These are phyloP conservation scores for Geotrypetes seraphini DNA, from an alignment of 2,797 vertebrate genomes.

Conservation along the genomic window DNA sequence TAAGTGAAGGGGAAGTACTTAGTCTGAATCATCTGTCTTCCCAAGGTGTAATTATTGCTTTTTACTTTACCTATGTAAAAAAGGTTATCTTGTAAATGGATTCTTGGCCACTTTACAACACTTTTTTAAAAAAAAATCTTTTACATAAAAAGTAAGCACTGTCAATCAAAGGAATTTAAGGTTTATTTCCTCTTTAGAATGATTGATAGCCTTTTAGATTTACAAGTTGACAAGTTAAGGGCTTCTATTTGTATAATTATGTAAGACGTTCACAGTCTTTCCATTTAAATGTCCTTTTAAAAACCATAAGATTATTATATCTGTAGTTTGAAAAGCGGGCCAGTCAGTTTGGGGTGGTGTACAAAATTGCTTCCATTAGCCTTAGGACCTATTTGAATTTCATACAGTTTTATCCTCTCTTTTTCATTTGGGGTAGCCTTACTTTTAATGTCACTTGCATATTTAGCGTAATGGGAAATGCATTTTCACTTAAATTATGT, in stretches of 20 bases:
- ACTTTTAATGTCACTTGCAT: slow-evolving; percentile 60
- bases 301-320: slow-evolving; percentile 68
- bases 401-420: slow-evolving; percentile 47
- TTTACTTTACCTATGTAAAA: slow-evolving; percentile 70
- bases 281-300: slow-evolving; percentile 79
- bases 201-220: slow-evolving; percentile 81
- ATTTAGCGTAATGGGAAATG: slow-evolving; percentile 59
- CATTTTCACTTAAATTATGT: slow-evolving; percentile 48
- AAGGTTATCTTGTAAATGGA: slow-evolving; percentile 70
- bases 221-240: slow-evolving; percentile 82
- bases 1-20: slow-evolving; percentile 62
- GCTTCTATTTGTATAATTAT: slow-evolving; percentile 78
- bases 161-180: slow-evolving; percentile 74
- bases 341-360: slow-evolving; percentile 68
- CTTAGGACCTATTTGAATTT: slow-evolving; percentile 70
- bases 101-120: slow-evolving; percentile 63
- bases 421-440: slow-evolving; percentile 55
- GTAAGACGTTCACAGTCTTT: slow-evolving; percentile 72
- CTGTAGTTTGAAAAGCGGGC: slow-evolving; percentile 67
- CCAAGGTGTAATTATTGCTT: slow-evolving; percentile 68
- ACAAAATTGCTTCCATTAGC: slow-evolving; percentile 74
- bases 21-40: slow-evolving; percentile 68
- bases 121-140: slow-evolving; percentile 29
- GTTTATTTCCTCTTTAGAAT: slow-evolving; percentile 67
- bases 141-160: slow-evolving; percentile 64